These are phyloP conservation scores for Sepiola atlantica DNA, from an alignment of 2,888 invertebrate genomes.

Conservation along the genomic window DNA sequence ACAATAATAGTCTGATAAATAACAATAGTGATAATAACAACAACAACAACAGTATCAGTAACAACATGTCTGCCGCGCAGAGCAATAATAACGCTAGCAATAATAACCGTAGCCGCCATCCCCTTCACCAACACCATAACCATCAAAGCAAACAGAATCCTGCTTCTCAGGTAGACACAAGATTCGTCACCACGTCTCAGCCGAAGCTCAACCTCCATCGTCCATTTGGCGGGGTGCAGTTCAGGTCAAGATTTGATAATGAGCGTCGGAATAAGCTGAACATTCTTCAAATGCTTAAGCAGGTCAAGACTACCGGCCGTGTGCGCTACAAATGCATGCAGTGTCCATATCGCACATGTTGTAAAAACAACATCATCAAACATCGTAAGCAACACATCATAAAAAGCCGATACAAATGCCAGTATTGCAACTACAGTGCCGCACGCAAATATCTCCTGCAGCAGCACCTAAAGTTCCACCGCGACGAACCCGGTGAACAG, in stretches of 20 bases:
- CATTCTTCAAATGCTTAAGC: slow-evolving; percentile 51
- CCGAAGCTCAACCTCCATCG: not conserved
- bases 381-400: slow-evolving; percentile 64
- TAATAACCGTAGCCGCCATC: not conserved
- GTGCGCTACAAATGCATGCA: slow-evolving; percentile 62
- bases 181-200: not conserved
- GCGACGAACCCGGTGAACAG: slow-evolving; percentile 51
- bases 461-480: slow-evolving; percentile 64
- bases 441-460: slow-evolving; percentile 59
- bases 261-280: slow-evolving; percentile 24
- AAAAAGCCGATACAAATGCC: slow-evolving; percentile 62
- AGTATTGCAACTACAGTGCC: slow-evolving; percentile 64
- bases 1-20: not conserved
- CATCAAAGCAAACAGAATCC: not conserved
- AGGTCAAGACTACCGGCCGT: slow-evolving; percentile 52
- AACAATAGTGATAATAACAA: not conserved
- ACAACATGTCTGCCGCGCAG: not conserved
- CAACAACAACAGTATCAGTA: slow-evolving; percentile 23
- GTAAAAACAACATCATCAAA: slow-evolving; percentile 63
- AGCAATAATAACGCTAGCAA: slow-evolving; percentile 38
- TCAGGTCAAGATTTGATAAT: not conserved
- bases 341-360: slow-evolving; percentile 64
- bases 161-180: not conserved
- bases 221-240: not conserved
- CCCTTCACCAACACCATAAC: slow-evolving; percentile 20